These are phyloP conservation scores for Brachirus orientalis DNA, from an alignment of 2,113 vertebrate species.

Conservation along the genomic window DNA sequence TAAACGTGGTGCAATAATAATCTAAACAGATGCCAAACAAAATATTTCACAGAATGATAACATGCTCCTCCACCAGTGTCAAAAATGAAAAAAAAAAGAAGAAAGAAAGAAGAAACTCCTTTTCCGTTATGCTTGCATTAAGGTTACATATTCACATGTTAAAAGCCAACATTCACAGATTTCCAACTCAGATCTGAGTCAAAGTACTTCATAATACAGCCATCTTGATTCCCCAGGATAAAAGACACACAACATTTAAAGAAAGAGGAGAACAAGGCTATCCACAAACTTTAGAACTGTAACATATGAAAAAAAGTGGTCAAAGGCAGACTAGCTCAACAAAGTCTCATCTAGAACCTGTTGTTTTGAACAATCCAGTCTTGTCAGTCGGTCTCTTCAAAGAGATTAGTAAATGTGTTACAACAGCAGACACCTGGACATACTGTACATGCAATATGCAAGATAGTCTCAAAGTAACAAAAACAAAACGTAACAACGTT, in stretches of 20 bases:
- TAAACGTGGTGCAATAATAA: conserved; percentile 12
- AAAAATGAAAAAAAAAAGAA: neutral
- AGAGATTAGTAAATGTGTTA: conserved; percentile 6
- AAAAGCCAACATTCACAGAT: neutral
- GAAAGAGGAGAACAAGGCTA: neutral
- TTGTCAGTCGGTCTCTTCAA: conserved; percentile 8
- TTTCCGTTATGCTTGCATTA: neutral
- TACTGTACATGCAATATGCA: neutral
- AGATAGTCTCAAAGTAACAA: neutral
- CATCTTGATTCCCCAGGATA: neutral
- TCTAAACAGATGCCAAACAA: neutral
- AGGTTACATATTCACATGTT: neutral
- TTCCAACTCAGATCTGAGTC: neutral
- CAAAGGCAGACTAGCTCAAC: conserved; percentile 6
- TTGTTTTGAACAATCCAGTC: conserved; percentile 1
- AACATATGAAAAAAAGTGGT: conserved; percentile 17
- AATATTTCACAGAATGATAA: neutral
- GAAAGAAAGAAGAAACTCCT: too few relatives aligned
- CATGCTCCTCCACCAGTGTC: neutral
- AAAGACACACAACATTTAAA: conserved; percentile 3
- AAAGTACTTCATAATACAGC: conserved; percentile 1
- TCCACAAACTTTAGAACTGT: neutral
- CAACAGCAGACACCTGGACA: neutral
- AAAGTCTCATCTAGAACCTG: neutral
- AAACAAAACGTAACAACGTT: conserved; percentile 6